phyloP scores from a whole-genome alignment of 2,113 vertebrate genomes.

The Girardinichthys multiradiatus region DNA sequence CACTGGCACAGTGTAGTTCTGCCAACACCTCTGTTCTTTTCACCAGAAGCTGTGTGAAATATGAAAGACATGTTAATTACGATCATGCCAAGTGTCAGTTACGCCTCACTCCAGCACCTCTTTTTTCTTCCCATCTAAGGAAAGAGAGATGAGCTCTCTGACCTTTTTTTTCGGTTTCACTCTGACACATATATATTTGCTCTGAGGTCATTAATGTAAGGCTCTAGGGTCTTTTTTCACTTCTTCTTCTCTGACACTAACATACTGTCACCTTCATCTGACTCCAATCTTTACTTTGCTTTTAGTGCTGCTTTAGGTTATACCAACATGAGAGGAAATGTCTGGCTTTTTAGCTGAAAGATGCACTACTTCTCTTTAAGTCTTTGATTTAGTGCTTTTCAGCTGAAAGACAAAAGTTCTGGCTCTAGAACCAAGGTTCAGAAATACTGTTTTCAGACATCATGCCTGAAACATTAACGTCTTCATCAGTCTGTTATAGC shows the following conservation, averaged over 20 bases:
- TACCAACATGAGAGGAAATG: background rate
- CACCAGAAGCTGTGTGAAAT: slow-evolving; percentile 58
- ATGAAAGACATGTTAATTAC: slow-evolving; percentile 66
- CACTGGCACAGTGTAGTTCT: slow-evolving; percentile 35
- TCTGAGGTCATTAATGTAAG: slow-evolving; percentile 13
- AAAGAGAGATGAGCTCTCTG: slow-evolving; percentile 12
- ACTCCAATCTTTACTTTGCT: slow-evolving; percentile 1
- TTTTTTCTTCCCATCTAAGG: slow-evolving; percentile 26
- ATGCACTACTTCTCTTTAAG: background rate
- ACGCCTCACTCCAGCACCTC: slow-evolving; percentile 17
- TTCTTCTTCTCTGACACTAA: background rate
- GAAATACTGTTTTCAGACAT: background rate
- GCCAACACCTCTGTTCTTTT: slow-evolving; percentile 36
- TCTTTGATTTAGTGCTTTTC: background rate
- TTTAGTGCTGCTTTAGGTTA: background rate
- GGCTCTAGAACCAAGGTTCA: background rate
- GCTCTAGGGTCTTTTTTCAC: background rate
- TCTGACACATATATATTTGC: background rate
- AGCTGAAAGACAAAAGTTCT: background rate
- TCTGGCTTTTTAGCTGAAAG: background rate
- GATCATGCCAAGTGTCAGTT: slow-evolving; percentile 49
- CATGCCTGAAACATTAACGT: background rate
- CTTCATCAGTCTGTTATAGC: background rate
- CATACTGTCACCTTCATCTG: background rate
- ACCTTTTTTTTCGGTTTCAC: background rate